These are phyloP conservation scores for Octodon degus DNA, from an alignment of 2,113 vertebrate genomes.

Conservation along the genomic window DNA sequence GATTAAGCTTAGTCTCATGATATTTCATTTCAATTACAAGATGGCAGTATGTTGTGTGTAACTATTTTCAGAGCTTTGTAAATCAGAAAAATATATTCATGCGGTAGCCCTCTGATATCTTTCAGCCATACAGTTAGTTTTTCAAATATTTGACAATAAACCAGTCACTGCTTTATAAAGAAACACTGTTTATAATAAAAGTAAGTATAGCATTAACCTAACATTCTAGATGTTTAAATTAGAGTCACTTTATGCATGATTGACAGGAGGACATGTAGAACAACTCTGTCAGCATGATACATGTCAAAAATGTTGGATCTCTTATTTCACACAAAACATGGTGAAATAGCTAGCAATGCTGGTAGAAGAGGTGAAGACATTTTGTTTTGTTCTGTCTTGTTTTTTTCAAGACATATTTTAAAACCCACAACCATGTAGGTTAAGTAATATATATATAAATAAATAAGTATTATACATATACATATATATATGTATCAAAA, in stretches of 20 bases:
- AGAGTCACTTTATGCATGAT: background rate
- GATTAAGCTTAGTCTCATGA: background rate
- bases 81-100: background rate
- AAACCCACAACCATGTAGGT: background rate
- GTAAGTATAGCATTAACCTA: background rate
- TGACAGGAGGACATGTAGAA: background rate
- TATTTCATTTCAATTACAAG: background rate
- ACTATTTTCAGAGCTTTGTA: background rate
- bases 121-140: background rate
- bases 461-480: no score
- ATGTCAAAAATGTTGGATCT: background rate
- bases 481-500: background rate
- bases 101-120: background rate
- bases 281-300: background rate
- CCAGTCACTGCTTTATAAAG: background rate
- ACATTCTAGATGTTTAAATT: background rate
- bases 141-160: background rate
- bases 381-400: background rate
- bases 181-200: background rate
- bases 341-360: background rate
- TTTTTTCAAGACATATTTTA: background rate
- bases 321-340: background rate
- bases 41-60: background rate
- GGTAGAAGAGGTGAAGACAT: background rate
- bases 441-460: conserved; percentile 58